phyloP scores from a whole-genome alignment of 2,113 vertebrate genomes.

The Aramus guarauna region DNA sequence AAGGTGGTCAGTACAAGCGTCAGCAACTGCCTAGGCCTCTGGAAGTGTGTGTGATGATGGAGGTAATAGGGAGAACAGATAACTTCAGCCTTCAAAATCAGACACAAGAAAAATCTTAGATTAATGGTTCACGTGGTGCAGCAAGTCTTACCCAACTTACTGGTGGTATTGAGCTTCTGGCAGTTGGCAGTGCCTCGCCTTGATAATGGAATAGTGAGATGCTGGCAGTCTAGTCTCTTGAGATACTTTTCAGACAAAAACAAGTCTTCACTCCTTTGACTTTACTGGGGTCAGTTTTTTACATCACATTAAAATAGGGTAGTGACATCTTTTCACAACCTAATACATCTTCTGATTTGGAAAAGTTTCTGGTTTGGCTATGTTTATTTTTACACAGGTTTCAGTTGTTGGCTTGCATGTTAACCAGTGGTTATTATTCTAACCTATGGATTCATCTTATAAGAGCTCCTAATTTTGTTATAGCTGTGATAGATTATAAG shows the following conservation, averaged over 20 bases:
- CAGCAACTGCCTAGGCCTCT: background rate
- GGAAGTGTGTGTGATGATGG: background rate
- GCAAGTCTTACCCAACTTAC: background rate
- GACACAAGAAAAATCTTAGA: background rate
- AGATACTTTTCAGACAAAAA: background rate
- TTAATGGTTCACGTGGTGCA: background rate
- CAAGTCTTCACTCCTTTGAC: background rate
- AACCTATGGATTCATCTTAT: background rate
- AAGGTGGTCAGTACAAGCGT: background rate
- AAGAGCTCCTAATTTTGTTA: background rate
- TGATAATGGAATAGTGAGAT: background rate
- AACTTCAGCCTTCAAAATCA: background rate
- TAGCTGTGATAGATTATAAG: background rate
- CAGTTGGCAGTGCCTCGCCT: background rate
- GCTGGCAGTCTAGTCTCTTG: background rate
- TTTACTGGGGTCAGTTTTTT: background rate
- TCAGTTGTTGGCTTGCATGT: background rate
- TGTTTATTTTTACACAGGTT: background rate
- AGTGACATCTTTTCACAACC: background rate
- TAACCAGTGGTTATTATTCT: background rate
- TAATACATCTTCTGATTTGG: background rate
- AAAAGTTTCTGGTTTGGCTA: background rate
- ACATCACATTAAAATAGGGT: background rate
- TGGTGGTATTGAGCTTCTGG: accelerated
- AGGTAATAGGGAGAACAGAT: background rate